Conservation (phyloP, 2,113 vertebrate species). For the Eubucco bourcierii region DNA sequence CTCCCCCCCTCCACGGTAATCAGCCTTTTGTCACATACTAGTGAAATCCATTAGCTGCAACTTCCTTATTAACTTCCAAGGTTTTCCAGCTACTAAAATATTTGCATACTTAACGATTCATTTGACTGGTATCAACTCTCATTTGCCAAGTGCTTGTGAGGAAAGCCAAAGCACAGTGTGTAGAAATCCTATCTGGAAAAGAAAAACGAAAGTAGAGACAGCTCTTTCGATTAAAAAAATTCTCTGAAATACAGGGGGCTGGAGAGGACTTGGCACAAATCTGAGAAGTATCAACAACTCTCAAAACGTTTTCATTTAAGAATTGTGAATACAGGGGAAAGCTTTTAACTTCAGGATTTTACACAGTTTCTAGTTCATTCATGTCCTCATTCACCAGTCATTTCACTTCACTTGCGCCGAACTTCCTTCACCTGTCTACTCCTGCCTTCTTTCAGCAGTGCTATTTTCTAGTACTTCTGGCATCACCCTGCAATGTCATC, state of each 20-base stretch:
- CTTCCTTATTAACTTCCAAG: conserved; percentile 44
- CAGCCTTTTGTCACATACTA: conserved; percentile 73
- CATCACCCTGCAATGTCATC: neutral
- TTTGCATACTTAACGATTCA: conserved; percentile 74
- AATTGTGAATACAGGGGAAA: neutral
- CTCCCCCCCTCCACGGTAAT: neutral
- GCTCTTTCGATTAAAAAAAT: neutral
- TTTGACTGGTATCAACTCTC: conserved; percentile 53
- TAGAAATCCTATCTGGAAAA: neutral
- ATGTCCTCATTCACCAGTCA: neutral
- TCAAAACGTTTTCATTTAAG: neutral
- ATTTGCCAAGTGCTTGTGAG: conserved; percentile 26
- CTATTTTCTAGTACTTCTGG: neutral
- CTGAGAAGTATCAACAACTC: neutral
- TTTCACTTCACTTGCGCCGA: neutral
- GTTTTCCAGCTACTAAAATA: conserved; percentile 64
- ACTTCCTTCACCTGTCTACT: neutral
- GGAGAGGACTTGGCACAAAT: neutral
- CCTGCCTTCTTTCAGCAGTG: neutral
- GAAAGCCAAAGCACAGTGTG: neutral
- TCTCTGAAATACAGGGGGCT: neutral
- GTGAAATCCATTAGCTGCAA: conserved; percentile 74
- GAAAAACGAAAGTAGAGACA: neutral
- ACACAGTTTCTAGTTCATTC: neutral
- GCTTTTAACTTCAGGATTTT: neutral